phyloP scores from a whole-genome alignment of 2,888 invertebrate species.

The Scelioninae gen. 1 region DNA sequence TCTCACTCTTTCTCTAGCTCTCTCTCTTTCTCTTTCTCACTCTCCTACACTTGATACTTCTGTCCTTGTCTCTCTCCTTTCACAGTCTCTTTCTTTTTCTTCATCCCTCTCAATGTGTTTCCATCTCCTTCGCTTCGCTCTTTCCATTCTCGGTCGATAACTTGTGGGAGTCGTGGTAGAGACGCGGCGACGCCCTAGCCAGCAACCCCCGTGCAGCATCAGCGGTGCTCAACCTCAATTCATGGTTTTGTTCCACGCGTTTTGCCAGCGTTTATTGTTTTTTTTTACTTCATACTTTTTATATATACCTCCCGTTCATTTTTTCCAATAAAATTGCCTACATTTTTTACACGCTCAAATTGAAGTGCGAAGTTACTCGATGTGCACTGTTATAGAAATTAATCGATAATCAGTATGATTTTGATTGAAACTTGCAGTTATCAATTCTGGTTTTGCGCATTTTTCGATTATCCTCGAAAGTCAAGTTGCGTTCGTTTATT shows the following conservation, averaged over 20 bases:
- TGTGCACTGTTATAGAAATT: too few relatives aligned
- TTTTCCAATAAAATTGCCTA: too few relatives aligned
- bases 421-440: too few relatives aligned
- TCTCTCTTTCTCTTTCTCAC: constrained; percentile 21
- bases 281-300: not conserved
- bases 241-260: not conserved
- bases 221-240: constrained; percentile 80
- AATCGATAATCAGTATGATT: too few relatives aligned
- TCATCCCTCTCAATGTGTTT: constrained; percentile 66
- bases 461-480: too few relatives aligned
- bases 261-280: constrained; percentile 4
- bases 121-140: constrained; percentile 65
- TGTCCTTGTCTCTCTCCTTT: constrained; percentile 16
- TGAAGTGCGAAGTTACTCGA: too few relatives aligned
- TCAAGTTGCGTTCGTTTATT: too few relatives aligned
- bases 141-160: constrained; percentile 82
- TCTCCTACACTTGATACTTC: not conserved
- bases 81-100: constrained; percentile 55
- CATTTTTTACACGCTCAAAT: too few relatives aligned
- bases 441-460: too few relatives aligned
- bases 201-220: constrained; percentile 78
- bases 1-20: constrained; percentile 25
- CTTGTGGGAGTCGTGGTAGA: constrained; percentile 82
- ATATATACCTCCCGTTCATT: not conserved
- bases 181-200: constrained; percentile 84